Conservation (phyloP, 2,888 invertebrate genomes). For the Drosophila merina region DNA sequence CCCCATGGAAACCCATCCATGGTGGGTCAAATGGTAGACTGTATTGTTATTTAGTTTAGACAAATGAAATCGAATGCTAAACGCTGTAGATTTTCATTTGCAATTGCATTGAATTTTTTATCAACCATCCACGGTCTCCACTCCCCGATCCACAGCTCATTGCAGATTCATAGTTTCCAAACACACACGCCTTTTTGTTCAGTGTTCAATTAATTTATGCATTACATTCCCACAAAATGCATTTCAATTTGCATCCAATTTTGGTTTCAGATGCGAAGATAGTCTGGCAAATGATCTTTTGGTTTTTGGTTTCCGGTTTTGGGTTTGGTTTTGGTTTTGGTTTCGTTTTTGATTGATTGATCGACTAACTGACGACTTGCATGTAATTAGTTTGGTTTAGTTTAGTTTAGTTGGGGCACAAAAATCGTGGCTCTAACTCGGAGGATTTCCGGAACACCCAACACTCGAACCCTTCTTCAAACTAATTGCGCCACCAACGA, state of each 20-base stretch:
- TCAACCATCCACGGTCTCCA: not conserved
- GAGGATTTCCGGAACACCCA: not conserved
- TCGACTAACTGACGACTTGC: slow-evolving; percentile 10
- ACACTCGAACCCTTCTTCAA: not conserved
- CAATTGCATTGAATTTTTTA: slow-evolving; percentile 24
- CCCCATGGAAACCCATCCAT: not conserved
- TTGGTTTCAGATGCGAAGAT: slow-evolving; percentile 24
- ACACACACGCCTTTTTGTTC: slow-evolving; percentile 16
- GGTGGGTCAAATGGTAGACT: slow-evolving; percentile 7
- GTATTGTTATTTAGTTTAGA: slow-evolving; percentile 75
- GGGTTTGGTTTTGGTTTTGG: not conserved
- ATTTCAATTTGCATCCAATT: slow-evolving; percentile 64
- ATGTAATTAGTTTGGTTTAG: slow-evolving; percentile 43
- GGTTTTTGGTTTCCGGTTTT: slow-evolving; percentile 2
- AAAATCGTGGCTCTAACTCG: not conserved
- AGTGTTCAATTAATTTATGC: slow-evolving; percentile 70
- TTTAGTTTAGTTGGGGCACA: not conserved
- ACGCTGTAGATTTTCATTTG: slow-evolving; percentile 61
- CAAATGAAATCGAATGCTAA: slow-evolving; percentile 69
- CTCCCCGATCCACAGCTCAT: slow-evolving; percentile 52
- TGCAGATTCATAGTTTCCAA: slow-evolving; percentile 63
- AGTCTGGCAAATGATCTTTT: slow-evolving; percentile 30
- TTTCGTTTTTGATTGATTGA: slow-evolving; percentile 34
- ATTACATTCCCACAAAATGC: slow-evolving; percentile 61
- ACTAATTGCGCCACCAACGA: slow-evolving; percentile 67